phyloP scores from a whole-genome alignment of 1,140 invertebrate species.

The Antheraea mylitta region DNA sequence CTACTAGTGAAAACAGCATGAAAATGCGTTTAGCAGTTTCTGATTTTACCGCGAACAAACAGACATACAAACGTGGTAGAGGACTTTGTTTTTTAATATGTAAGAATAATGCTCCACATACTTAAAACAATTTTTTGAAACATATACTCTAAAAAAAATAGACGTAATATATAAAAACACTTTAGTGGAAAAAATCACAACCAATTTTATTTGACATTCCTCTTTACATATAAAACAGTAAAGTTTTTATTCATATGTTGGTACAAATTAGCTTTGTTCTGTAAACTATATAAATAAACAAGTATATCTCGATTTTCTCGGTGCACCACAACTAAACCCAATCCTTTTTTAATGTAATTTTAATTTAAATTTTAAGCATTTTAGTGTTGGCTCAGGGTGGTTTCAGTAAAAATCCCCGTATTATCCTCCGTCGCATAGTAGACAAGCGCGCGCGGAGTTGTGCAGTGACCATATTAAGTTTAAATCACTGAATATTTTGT shows the following conservation, averaged over 20 bases:
- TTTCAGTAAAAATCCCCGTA: slow-evolving; percentile 59
- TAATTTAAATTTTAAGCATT: slow-evolving; percentile 51
- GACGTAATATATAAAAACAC: too few relatives aligned
- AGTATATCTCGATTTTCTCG: not conserved
- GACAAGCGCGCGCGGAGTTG: slow-evolving; percentile 28
- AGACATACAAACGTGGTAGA: too few relatives aligned
- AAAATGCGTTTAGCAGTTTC: too few relatives aligned
- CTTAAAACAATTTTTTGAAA: too few relatives aligned
- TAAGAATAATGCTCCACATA: too few relatives aligned
- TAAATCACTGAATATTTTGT: not conserved
- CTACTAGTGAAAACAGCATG: too few relatives aligned
- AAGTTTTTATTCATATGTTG: not conserved
- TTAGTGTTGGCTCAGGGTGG: slow-evolving; percentile 51
- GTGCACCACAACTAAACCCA: not conserved
- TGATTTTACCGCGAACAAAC: too few relatives aligned
- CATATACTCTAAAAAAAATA: too few relatives aligned
- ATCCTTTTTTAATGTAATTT: slow-evolving; percentile 26
- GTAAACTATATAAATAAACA: not conserved
- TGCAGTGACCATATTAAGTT: slow-evolving; percentile 27
- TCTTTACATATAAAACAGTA: too few relatives aligned
- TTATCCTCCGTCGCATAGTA: slow-evolving; percentile 48
- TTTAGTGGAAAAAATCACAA: too few relatives aligned
- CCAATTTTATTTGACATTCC: too few relatives aligned
- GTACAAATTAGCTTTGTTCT: not conserved
- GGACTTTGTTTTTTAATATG: too few relatives aligned